Conservation (phyloP, 2,113 vertebrate genomes). For the Myotis yumanensis region DNA sequence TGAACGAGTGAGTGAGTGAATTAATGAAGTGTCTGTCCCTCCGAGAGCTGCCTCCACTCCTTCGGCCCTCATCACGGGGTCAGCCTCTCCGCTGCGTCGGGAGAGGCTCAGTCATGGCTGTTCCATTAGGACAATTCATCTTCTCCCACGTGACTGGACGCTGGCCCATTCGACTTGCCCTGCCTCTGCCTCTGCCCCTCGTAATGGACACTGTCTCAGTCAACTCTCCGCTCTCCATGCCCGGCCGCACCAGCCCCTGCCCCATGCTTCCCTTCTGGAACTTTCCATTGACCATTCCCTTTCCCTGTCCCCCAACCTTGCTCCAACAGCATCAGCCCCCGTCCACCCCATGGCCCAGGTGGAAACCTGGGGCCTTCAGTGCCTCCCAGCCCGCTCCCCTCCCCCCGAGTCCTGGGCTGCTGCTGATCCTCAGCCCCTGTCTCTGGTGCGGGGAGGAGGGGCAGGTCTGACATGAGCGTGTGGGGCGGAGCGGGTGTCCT, state of each 20-base stretch:
- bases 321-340: no score
- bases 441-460: neutral
- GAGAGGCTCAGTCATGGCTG: neutral
- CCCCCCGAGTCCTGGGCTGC: neutral
- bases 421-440: neutral
- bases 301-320: neutral
- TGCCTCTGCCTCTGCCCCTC: no score
- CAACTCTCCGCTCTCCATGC: accelerated
- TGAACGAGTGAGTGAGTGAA: neutral
- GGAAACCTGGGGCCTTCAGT: neutral
- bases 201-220: accelerated
- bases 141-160: neutral
- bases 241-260: neutral
- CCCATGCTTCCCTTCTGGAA: neutral
- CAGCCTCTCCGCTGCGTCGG: neutral
- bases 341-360: accelerated
- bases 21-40: neutral
- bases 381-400: neutral
- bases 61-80: accelerated
- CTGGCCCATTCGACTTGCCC: neutral
- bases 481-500: accelerated
- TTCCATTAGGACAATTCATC: accelerated
- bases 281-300: neutral
- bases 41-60: neutral
- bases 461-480: no score